Evolutionary conservation across 2,888 invertebrate genomes (phyloP).

Genomic region (Cylloceria caligata): DNA sequence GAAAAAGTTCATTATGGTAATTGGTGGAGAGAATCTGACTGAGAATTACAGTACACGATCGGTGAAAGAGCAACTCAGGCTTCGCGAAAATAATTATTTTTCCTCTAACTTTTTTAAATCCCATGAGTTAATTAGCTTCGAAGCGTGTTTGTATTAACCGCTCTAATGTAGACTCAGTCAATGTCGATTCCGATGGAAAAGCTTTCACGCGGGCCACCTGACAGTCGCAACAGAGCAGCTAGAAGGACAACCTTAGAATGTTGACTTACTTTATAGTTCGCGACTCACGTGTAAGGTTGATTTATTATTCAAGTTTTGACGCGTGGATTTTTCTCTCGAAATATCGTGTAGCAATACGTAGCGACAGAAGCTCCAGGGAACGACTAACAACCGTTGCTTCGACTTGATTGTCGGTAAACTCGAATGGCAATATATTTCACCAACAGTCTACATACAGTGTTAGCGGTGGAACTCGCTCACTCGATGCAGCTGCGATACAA

Average conservation of each 20-base stretch:
- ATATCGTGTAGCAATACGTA: neutral
- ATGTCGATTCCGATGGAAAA: too few relatives aligned
- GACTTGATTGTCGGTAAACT: constrained; percentile 15
- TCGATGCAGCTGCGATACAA: constrained; percentile 8
- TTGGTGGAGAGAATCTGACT: too few relatives aligned
- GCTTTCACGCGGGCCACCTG: too few relatives aligned
- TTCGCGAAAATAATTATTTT: too few relatives aligned
- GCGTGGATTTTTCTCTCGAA: neutral
- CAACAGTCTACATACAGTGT: constrained; percentile 6
- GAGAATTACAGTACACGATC: too few relatives aligned
- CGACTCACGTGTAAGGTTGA: neutral
- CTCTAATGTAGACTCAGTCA: too few relatives aligned
- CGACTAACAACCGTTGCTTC: neutral
- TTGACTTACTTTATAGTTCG: neutral
- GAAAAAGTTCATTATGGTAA: too few relatives aligned
- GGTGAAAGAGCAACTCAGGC: too few relatives aligned
- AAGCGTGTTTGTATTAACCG: too few relatives aligned
- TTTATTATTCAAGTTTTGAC: neutral
- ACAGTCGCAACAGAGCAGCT: too few relatives aligned
- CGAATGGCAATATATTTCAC: constrained; percentile 14
- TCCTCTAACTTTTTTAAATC: too few relatives aligned
- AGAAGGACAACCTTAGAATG: neutral
- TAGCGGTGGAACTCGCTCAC: constrained; percentile 5
- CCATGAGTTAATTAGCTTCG: too few relatives aligned
- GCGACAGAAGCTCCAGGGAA: neutral